phyloP scores from a whole-genome alignment of 1,140 invertebrate species.

The Drosophila tristis region DNA sequence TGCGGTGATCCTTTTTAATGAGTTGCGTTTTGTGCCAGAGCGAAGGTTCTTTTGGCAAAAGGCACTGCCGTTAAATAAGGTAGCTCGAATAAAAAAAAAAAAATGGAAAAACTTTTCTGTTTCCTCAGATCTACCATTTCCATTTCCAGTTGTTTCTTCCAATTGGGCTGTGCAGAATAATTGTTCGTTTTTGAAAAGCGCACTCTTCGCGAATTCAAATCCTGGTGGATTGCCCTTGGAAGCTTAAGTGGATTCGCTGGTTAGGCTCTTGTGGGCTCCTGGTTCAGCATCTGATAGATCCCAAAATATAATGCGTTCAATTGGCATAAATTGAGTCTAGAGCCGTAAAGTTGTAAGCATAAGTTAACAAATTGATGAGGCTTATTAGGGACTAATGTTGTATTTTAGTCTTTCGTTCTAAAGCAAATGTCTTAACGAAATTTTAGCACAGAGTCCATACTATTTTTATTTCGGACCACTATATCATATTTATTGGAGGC shows the following conservation, averaged over 20 bases:
- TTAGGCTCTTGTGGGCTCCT: slow-evolving; percentile 29
- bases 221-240: slow-evolving; percentile 49
- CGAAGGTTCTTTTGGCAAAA: slow-evolving; percentile 63
- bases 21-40: slow-evolving; percentile 72
- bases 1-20: slow-evolving; percentile 77
- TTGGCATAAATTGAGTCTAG: slow-evolving; percentile 33
- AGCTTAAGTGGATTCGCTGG: slow-evolving; percentile 59
- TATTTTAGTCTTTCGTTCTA: too few species aligned
- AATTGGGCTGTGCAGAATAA: slow-evolving; percentile 37
- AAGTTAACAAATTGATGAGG: too few species aligned
- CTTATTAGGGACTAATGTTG: too few species aligned
- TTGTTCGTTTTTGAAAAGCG: slow-evolving; percentile 27
- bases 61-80: slow-evolving; percentile 62
- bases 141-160: slow-evolving; percentile 8
- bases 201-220: slow-evolving; percentile 46
- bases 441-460: too few species aligned
- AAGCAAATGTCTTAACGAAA: too few species aligned
- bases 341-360: slow-evolving; percentile 5
- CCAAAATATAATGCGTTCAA: slow-evolving; percentile 36
- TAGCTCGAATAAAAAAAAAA: slow-evolving; percentile 35
- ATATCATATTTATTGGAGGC: too few species aligned
- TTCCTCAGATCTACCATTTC: slow-evolving; percentile 34
- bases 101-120: slow-evolving; percentile 42
- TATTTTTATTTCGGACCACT: too few species aligned
- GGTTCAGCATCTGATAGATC: slow-evolving; percentile 28